These are phyloP conservation scores for Siderastrea radians DNA, from an alignment of 92 coral and sea anemone species.

Conservation along the genomic window DNA sequence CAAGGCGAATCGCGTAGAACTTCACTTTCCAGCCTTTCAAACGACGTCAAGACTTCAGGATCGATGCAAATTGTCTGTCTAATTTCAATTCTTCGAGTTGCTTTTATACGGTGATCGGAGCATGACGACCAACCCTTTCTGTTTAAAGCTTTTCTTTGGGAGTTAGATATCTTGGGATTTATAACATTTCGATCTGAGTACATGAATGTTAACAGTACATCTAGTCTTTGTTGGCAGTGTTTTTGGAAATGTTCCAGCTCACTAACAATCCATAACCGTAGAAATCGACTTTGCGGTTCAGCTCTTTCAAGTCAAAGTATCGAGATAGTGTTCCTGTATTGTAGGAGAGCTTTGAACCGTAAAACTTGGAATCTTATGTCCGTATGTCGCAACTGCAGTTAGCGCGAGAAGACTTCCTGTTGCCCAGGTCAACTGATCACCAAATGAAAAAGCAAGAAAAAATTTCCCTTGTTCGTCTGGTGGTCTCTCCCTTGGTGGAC, in stretches of 20 bases:
- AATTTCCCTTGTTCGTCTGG: too few relatives aligned
- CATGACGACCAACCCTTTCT: constrained; percentile 84
- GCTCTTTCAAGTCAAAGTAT: constrained; percentile 73
- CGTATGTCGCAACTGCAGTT: constrained; percentile 82
- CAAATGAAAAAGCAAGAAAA: constrained; percentile 87
- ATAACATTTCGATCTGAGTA: too few relatives aligned
- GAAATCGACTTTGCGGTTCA: constrained; percentile 67
- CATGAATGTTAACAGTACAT: constrained; percentile 82
- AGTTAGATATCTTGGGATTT: constrained; percentile 46
- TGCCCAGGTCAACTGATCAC: constrained; percentile 90
- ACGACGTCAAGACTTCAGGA: constrained; percentile 81
- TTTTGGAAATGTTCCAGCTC: constrained; percentile 73
- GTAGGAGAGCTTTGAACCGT: constrained; percentile 62
- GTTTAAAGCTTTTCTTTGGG: constrained; percentile 55
- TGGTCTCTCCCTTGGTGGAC: too few relatives aligned
- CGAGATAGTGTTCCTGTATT: constrained; percentile 75
- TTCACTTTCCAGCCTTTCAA: constrained; percentile 74
- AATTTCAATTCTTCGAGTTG: constrained; percentile 57
- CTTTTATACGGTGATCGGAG: constrained; percentile 68
- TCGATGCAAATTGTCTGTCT: constrained; percentile 84
- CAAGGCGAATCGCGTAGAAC: constrained; percentile 77
- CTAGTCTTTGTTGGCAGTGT: constrained; percentile 71
- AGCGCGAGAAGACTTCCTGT: constrained; percentile 88
- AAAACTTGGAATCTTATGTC: constrained; percentile 82
- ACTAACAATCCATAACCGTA: constrained; percentile 77